These are phyloP conservation scores for Caenorhabditis japonica DNA, from an alignment of 2,888 invertebrate genomes.

Conservation along the genomic window DNA sequence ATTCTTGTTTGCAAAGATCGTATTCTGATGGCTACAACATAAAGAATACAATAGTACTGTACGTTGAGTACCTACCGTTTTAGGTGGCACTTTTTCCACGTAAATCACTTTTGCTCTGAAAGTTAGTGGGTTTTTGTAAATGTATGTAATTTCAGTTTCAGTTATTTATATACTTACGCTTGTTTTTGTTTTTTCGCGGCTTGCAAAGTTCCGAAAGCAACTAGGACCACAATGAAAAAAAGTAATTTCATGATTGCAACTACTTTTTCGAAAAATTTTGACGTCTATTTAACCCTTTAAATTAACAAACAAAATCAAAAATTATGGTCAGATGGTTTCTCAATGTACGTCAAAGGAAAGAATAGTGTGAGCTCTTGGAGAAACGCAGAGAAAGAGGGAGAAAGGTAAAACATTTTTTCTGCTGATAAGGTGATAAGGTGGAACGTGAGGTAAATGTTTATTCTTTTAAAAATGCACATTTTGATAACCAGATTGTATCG, in stretches of 20 bases:
- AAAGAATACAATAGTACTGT: too few species aligned
- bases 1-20: conserved; percentile 65
- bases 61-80: not conserved
- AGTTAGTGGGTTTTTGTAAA: too few species aligned
- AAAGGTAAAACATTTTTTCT: too few species aligned
- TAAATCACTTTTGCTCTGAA: conserved; percentile 25
- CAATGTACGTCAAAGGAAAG: conserved; percentile 11
- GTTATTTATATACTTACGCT: not conserved
- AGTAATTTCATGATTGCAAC: not conserved
- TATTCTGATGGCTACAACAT: conserved; percentile 53
- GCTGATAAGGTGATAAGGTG: too few species aligned
- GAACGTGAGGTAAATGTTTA: too few species aligned
- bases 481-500: too few species aligned
- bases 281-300: conserved; percentile 18
- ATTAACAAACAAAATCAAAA: conserved; percentile 30
- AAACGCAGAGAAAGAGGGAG: conserved; percentile 11
- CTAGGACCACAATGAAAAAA: not conserved
- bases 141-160: not conserved
- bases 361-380: conserved; percentile 13
- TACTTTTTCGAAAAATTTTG: not conserved
- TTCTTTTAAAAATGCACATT: too few species aligned
- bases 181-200: conserved; percentile 10
- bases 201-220: not conserved
- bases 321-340: conserved; percentile 20
- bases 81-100: conserved; percentile 18